Evolutionary conservation across 2,888 invertebrate species (phyloP).

Genomic region (Leptinotarsa peninsularis): DNA sequence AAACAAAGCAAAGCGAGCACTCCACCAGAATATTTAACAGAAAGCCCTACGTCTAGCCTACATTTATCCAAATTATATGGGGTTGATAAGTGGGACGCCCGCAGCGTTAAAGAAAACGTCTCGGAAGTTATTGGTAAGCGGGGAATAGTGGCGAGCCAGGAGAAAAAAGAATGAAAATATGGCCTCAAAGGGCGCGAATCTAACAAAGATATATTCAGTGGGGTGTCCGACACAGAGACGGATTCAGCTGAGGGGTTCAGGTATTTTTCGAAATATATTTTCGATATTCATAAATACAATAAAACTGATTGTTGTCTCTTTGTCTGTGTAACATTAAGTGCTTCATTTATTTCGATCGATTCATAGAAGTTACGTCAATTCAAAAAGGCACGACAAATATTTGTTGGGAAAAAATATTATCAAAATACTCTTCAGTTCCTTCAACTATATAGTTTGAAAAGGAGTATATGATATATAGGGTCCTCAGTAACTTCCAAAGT

Average conservation of each 20-base stretch:
- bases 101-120: slow-evolving; percentile 10
- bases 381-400: too few relatives aligned
- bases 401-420: too few relatives aligned
- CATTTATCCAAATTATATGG: slow-evolving; percentile 35
- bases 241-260: not conserved
- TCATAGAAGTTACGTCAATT: too few relatives aligned
- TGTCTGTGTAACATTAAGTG: too few relatives aligned
- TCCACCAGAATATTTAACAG: slow-evolving; percentile 22
- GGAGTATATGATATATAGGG: too few relatives aligned
- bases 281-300: too few relatives aligned
- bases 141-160: slow-evolving; percentile 15
- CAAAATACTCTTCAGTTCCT: too few relatives aligned
- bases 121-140: slow-evolving; percentile 15
- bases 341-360: too few relatives aligned
- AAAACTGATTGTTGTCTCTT: too few relatives aligned
- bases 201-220: not conserved
- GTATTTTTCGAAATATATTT: too few relatives aligned
- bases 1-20: slow-evolving; percentile 19
- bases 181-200: slow-evolving; percentile 2
- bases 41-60: slow-evolving; percentile 24
- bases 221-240: not conserved
- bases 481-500: too few relatives aligned
- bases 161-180: slow-evolving; percentile 3
- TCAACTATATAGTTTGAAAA: too few relatives aligned
- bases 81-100: slow-evolving; percentile 28